Conservation (phyloP, 2,888 invertebrate genomes). For the Lepidocyrtinus sp. region DNA sequence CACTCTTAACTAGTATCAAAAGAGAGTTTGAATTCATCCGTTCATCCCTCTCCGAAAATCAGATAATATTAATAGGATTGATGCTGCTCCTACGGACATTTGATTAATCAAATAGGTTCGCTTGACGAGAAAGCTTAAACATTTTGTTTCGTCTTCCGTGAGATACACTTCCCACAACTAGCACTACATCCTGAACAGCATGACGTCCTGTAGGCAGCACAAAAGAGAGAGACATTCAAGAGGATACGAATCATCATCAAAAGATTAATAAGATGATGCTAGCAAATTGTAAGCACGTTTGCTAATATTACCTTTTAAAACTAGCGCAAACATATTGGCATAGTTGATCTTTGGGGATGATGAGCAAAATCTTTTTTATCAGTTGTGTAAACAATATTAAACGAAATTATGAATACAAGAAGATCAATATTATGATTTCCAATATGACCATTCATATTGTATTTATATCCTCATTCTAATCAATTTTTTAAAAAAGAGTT, state of each 20-base stretch:
- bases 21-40: slow-evolving; percentile 15
- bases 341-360: neutral
- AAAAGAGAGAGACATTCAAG: slow-evolving; percentile 5
- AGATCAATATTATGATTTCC: neutral
- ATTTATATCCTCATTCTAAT: too few species aligned
- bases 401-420: neutral
- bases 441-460: neutral
- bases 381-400: neutral
- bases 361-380: too few species aligned
- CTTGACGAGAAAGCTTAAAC: slow-evolving; percentile 20
- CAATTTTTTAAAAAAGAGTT: too few species aligned
- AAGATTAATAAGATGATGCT: slow-evolving; percentile 11
- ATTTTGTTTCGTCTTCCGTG: slow-evolving; percentile 41
- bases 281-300: slow-evolving; percentile 19
- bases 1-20: neutral
- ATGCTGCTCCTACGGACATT: slow-evolving; percentile 49
- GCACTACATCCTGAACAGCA: slow-evolving; percentile 36
- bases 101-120: slow-evolving; percentile 52
- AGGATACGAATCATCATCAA: neutral
- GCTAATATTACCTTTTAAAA: slow-evolving; percentile 26
- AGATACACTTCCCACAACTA: slow-evolving; percentile 44
- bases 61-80: slow-evolving; percentile 57
- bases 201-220: slow-evolving; percentile 45
- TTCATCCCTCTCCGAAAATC: slow-evolving; percentile 41
- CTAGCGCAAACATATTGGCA: slow-evolving; percentile 1